A percentile compares a stretch with the other conserved stretches of the same genome.
These are phyloP conservation scores for Cochlearius cochlearius DNA, from an alignment of 2,113 vertebrate species.

Conservation along the genomic window DNA sequence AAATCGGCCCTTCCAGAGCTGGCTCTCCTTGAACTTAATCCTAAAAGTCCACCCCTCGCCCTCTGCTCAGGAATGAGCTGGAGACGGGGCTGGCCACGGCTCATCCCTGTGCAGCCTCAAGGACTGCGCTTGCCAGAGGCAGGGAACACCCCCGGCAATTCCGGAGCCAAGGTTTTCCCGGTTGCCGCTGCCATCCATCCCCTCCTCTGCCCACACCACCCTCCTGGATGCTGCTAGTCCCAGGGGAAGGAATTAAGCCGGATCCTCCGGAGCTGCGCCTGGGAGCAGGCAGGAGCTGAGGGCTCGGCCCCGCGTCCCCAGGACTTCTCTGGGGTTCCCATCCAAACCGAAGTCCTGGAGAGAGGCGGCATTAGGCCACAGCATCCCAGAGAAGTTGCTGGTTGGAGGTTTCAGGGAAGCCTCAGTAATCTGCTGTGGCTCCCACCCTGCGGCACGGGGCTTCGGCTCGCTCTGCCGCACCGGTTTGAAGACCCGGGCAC, in stretches of 20 bases:
- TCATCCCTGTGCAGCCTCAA: neutral
- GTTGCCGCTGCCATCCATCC: neutral
- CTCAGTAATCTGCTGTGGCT: neutral
- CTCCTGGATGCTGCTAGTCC: neutral
- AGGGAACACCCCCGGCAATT: neutral
- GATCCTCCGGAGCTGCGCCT: neutral
- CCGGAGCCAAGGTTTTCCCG: neutral
- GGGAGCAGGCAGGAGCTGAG: neutral
- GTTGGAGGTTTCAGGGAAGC: neutral
- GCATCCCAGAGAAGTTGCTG: neutral
- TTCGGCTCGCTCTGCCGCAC: neutral
- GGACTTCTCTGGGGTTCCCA: neutral
- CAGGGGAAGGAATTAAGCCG: neutral
- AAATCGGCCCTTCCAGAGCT: neutral
- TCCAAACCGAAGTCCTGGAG: neutral
- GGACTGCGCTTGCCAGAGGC: accelerated
- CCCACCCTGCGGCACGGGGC: neutral
- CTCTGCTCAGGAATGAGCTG: neutral
- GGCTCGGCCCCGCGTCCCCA: neutral
- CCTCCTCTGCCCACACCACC: neutral
- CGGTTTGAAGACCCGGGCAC: neutral
- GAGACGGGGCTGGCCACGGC: neutral
- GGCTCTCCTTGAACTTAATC: neutral
- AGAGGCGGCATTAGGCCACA: neutral
- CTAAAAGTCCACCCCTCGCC: neutral